Evolutionary conservation across 53 echinoderm and acorn worm genomes (phyloP).

Genomic region (Zoroaster sp.): DNA sequence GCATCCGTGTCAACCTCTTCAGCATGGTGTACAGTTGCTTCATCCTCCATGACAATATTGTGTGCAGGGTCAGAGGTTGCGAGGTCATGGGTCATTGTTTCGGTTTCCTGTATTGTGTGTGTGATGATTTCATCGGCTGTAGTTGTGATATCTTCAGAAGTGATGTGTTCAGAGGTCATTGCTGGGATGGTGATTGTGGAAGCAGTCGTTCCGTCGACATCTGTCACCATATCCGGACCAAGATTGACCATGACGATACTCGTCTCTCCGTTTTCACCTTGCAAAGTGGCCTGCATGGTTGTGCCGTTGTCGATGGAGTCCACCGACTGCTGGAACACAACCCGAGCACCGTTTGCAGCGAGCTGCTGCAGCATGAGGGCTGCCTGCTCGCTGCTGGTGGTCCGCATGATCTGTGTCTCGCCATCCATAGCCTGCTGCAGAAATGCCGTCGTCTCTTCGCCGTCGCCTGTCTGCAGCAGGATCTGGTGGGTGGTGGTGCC

Average conservation of each 20-base stretch:
- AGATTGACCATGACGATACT: constrained; percentile 91
- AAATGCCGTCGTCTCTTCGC: constrained; percentile 25
- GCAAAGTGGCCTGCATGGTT: constrained; percentile 91
- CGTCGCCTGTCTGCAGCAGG: constrained; percentile 55
- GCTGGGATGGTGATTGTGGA: constrained; percentile 27
- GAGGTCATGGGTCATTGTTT: constrained; percentile 6
- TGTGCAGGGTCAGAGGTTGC: constrained; percentile 9
- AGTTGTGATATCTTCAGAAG: neutral
- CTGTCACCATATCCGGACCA: constrained; percentile 65
- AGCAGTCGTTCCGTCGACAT: neutral
- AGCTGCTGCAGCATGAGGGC: constrained; percentile 87
- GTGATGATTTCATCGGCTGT: neutral
- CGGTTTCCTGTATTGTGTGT: neutral
- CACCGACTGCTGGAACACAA: constrained; percentile 84
- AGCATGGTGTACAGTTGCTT: neutral
- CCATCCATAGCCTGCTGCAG: constrained; percentile 32
- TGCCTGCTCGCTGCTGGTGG: constrained; percentile 90
- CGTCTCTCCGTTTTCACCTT: constrained; percentile 86
- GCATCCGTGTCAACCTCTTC: neutral
- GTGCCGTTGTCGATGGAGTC: constrained; percentile 61
- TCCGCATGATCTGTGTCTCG: constrained; percentile 63
- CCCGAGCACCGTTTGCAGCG: constrained; percentile 87
- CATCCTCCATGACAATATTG: neutral
- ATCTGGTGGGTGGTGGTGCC: constrained; percentile 39
- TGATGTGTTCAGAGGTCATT: constrained; percentile 14